Conservation (phyloP, 2,888 invertebrate genomes). For the Drosophila planitibia region DNA sequence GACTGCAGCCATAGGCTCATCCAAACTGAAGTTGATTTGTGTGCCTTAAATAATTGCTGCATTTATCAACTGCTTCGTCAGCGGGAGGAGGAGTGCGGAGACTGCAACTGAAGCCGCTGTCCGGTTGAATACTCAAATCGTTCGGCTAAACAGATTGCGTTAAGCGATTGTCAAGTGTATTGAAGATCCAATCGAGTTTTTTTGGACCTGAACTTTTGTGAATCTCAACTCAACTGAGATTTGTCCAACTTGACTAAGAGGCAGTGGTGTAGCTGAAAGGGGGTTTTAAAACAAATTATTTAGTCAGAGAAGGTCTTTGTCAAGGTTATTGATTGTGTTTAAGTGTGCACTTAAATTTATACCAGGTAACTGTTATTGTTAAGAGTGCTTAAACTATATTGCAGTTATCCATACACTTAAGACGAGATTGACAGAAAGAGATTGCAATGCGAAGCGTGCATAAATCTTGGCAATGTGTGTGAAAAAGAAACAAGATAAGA, state of each 20-base stretch:
- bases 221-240: constrained; percentile 19
- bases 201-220: constrained; percentile 9
- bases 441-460: background rate
- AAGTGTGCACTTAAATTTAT: constrained; percentile 4
- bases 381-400: constrained; percentile 12
- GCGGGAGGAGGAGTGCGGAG: constrained; percentile 2
- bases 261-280: constrained; percentile 43
- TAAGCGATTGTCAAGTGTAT: constrained; percentile 68
- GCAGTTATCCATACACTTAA: background rate
- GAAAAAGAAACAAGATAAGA: background rate
- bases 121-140: constrained; percentile 28
- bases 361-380: background rate
- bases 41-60: constrained; percentile 72
- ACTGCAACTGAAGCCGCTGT: background rate
- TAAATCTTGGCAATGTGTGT: background rate
- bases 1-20: constrained; percentile 22
- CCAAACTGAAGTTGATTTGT: constrained; percentile 64
- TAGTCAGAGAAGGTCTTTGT: constrained; percentile 19
- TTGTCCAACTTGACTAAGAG: constrained; percentile 20
- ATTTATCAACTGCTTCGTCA: constrained; percentile 45
- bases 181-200: constrained; percentile 63
- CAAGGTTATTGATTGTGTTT: constrained; percentile 19
- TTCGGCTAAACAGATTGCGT: constrained; percentile 64
- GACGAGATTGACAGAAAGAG: constrained; percentile 7
- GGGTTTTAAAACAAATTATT: constrained; percentile 5